Percentiles rank a stretch among this genome's conserved stretches.
phyloP scores from a whole-genome alignment of 1,140 invertebrate species.

The Drosophila pseudoobscura region DNA sequence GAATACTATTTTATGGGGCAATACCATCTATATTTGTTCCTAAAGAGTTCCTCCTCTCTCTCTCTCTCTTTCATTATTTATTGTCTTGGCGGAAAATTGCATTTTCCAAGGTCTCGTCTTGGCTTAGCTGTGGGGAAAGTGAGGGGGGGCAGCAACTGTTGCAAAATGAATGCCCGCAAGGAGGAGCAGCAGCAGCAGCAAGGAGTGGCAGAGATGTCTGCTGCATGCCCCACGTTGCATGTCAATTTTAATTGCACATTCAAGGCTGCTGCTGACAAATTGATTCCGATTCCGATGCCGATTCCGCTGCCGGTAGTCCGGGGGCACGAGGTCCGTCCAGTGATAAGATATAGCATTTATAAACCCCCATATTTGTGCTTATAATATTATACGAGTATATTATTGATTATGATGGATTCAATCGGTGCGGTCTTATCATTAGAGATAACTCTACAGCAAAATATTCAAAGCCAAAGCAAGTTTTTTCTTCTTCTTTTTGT shows the following conservation, averaged over 20 bases:
- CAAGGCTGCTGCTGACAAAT: slow-evolving; percentile 41
- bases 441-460: too few relatives aligned
- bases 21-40: neutral
- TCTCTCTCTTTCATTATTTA: slow-evolving; percentile 37
- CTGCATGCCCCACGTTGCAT: slow-evolving; percentile 34
- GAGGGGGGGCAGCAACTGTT: neutral
- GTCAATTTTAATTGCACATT: slow-evolving; percentile 54
- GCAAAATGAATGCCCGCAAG: slow-evolving; percentile 26
- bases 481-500: too few relatives aligned
- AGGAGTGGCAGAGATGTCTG: too few relatives aligned
- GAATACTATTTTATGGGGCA: neutral
- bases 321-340: slow-evolving; percentile 7
- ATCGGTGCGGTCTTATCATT: neutral
- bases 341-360: slow-evolving; percentile 35
- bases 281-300: slow-evolving; percentile 23
- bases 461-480: too few relatives aligned
- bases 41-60: neutral
- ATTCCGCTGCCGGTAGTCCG: neutral
- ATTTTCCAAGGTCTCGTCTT: slow-evolving; percentile 49
- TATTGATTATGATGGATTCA: slow-evolving; percentile 4
- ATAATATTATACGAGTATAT: neutral
- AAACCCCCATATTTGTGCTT: neutral
- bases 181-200: slow-evolving; percentile 7
- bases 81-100: slow-evolving; percentile 52
- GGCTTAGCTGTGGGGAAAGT: too few relatives aligned